A percentile compares a stretch with the other conserved stretches of the same genome.
phyloP scores from a whole-genome alignment of 2,888 invertebrate genomes.

The Morpho achilles region DNA sequence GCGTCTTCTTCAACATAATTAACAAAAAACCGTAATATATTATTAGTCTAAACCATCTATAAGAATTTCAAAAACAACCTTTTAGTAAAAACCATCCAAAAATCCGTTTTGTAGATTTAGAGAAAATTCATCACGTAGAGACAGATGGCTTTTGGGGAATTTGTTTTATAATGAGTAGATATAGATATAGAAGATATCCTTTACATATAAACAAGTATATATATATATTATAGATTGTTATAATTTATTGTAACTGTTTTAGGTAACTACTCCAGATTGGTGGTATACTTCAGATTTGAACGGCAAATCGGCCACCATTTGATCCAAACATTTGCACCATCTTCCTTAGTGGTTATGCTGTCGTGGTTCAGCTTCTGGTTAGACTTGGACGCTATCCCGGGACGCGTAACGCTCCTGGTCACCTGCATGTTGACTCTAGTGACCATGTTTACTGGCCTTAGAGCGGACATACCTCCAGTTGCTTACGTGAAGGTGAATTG shows the following conservation, averaged over 20 bases:
- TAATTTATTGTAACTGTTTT: conserved; percentile 27
- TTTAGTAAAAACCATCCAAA: no score
- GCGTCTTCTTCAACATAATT: no score
- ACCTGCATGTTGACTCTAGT: conserved; percentile 91
- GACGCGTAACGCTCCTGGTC: conserved; percentile 88
- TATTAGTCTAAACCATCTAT: no score
- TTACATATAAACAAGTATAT: no score
- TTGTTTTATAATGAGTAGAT: no score
- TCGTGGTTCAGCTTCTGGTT: conserved; percentile 95
- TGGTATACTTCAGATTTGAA: conserved; percentile 89
- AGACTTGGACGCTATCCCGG: conserved; percentile 90
- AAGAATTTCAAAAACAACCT: no score
- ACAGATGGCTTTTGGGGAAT: no score
- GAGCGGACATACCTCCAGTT: conserved; percentile 91
- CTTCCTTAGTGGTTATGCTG: conserved; percentile 88
- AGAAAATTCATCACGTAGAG: no score
- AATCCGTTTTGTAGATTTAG: no score
- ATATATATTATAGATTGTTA: no score
- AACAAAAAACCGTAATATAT: no score
- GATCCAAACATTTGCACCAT: conserved; percentile 92
- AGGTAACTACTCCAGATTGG: conserved; percentile 88
- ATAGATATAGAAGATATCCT: no score
- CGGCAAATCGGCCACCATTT: conserved; percentile 91
- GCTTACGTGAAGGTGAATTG: conserved; percentile 88
- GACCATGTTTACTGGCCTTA: conserved; percentile 90